Conservation (phyloP, 2,113 vertebrate species). For the Sciurus niger region DNA sequence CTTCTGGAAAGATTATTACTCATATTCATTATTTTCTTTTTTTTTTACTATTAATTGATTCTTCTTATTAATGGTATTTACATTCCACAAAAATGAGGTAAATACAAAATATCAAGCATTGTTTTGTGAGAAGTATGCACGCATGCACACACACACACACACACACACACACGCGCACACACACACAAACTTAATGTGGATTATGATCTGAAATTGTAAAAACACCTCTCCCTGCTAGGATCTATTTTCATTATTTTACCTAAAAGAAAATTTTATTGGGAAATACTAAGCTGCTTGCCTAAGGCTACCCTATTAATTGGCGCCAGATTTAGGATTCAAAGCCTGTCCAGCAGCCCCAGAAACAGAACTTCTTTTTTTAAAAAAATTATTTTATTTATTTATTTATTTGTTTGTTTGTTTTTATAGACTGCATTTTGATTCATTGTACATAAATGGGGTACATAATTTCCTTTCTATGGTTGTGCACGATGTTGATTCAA, state of each 20-base stretch:
- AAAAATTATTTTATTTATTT: too few species aligned
- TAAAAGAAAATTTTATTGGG: background rate
- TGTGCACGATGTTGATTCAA: too few species aligned
- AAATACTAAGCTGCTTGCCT: background rate
- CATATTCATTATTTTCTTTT: background rate
- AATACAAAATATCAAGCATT: too few species aligned
- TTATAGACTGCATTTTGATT: too few species aligned
- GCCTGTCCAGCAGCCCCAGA: too few species aligned
- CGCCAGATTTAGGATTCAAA: too few species aligned
- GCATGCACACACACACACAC: too few species aligned
- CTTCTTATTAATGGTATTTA: background rate
- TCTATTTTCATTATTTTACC: background rate
- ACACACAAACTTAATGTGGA: background rate
- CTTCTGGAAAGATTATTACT: background rate
- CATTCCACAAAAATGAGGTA: background rate
- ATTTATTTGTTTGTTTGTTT: too few species aligned
- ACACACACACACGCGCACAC: fast-evolving
- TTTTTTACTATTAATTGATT: background rate
- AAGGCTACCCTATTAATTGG: background rate
- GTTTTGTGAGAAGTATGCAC: background rate
- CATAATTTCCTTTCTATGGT: too few species aligned
- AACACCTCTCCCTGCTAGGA: background rate
- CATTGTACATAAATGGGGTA: too few species aligned
- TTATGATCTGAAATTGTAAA: background rate
- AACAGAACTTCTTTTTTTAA: fast-evolving